These are phyloP conservation scores for Tringa solitaria DNA, from an alignment of 2,113 vertebrate genomes.

Conservation along the genomic window DNA sequence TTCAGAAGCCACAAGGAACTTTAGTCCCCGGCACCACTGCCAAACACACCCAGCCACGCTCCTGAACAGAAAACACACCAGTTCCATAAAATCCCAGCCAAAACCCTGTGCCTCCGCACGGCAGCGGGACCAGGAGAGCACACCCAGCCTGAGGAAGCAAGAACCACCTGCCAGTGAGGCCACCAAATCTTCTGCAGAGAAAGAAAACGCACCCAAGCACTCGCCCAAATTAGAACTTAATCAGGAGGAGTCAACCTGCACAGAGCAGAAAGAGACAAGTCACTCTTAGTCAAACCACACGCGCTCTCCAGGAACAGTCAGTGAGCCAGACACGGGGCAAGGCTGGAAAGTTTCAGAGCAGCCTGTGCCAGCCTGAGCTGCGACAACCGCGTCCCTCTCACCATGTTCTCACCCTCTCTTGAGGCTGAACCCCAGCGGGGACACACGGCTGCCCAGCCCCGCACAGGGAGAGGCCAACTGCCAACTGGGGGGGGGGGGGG, in stretches of 20 bases:
- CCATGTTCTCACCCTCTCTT: background rate
- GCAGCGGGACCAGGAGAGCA: background rate
- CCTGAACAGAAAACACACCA: background rate
- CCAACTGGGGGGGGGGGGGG: rapidly evolving
- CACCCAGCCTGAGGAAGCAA: background rate
- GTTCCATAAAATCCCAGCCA: background rate
- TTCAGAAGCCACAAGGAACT: background rate
- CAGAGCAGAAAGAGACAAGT: background rate
- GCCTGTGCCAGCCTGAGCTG: background rate
- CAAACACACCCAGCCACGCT: background rate
- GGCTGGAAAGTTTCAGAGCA: background rate
- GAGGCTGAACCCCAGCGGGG: background rate
- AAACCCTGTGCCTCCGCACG: background rate
- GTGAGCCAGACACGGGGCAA: background rate
- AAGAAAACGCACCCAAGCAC: background rate
- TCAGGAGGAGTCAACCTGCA: background rate
- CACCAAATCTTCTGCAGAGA: background rate
- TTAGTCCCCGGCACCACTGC: background rate
- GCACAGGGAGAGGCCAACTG: background rate
- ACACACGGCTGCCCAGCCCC: background rate
- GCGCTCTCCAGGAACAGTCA: background rate
- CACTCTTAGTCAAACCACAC: background rate
- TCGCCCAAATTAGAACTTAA: background rate
- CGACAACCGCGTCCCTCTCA: background rate
- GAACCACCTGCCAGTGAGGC: background rate